Base-by-base conservation (phyloP, 2,888 invertebrate genomes). In the Clepsis dumicolana region DNA sequence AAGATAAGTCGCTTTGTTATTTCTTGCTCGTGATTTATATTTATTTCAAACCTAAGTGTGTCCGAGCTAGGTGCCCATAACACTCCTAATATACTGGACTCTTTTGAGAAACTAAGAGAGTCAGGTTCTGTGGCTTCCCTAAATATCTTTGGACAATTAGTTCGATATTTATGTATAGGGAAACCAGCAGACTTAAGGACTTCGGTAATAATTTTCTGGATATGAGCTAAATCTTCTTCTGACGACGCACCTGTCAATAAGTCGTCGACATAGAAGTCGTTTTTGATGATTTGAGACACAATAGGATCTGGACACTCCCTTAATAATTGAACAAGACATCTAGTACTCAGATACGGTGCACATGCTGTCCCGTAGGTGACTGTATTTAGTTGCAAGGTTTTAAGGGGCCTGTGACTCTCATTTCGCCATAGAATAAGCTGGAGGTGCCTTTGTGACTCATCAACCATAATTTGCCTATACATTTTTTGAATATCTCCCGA, bases 401-500 rank as follows among this genome's bases (percentile, higher is more conserved):
- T 18, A 10, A 65, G 38, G 2, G 57, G 59, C n/a, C 10, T 18
- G 18, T 32, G 5, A 16, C 60, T 24, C 4, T 65, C 41, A 14
- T 65, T 16, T 14, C 65, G 21, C 65, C 65, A 65, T 14, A 65
- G 59, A 2, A 65, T 65, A 8, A 29, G 65, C 18, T 52, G 52
- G 4, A 50, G 21, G 14, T 65, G 57, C 27, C 65, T 44, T 59
- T 59, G 59, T 21, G 65, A 65, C n/a, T 59, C 59, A 14, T 59
- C 41, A 2, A 65, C 18, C 18, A 24, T 16, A 3, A 59, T 21
- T 14, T 66, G 66, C 14, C 70, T 8, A 12, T 70, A 71, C 60
- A 67, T 60, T 61, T 73, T 70, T 52, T 63, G 60, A 1, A 72
- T 64, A n/a, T 73, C 73, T 14, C 38, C 71, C 1, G 67, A 56